Evolutionary conservation across 2,888 invertebrate species (phyloP), one percentile per base, ranked within the genome.

Genomic region (Diadromus collaris): DNA sequence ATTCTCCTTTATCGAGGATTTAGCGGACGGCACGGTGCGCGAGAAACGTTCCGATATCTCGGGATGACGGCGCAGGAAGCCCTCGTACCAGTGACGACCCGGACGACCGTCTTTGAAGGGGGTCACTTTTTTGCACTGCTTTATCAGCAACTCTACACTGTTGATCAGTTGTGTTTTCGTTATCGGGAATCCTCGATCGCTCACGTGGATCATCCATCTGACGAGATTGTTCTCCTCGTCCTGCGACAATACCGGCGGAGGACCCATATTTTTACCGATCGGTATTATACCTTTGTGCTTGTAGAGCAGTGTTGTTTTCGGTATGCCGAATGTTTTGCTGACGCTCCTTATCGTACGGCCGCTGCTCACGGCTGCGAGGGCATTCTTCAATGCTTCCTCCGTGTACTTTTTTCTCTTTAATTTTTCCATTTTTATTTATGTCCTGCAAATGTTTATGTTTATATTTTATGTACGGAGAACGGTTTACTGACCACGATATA

Each of bases 51-150:
- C 56, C 9, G 84, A 70, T 6, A 90, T 76, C 61, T 85, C 82
- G 51, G 88, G 86, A 79, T 90, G 87, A 69, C 88, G 82, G 65
- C 84, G 83, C 76, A 88, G 73, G 83, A 90, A 90, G 6, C 65
- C 74, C 41, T 84, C 73, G 75, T 85, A 90, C 89, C 89, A 90
- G 46, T 86, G 85, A 71, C 85, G 84, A 16, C 88, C 88, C 60
- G 88, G 89, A 64, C 85, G 80, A 54, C 83, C 85, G 81, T 89
- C 81, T 54, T 82, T 86, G 68, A 88, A 88, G 6, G 78, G 84
- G 24, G 77, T 85, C 27, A 81, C 64, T 61, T 72, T 60, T 54
- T 81, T 76, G 13, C 78, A 29, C 34, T 76, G 76, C 65, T 82
- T 81, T 29, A 83, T 78, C 13, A 83, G 46, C 29, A 83, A 83